Conservation (phyloP, 2,113 vertebrate species). For the Aplodontia rufa region DNA sequence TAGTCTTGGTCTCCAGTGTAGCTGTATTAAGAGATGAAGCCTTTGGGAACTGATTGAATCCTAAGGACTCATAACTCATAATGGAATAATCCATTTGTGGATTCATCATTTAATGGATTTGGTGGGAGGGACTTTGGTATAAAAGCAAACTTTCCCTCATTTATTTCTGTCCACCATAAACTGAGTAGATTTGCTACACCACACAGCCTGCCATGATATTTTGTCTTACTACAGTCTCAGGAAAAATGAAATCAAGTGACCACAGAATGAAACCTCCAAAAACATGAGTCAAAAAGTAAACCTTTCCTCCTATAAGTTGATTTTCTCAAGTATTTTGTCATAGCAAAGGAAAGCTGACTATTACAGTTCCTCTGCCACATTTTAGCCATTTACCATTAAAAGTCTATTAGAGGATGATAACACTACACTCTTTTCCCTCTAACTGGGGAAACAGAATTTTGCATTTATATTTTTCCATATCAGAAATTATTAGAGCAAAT, state of each 20-base stretch:
- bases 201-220: background rate
- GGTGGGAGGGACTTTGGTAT: background rate
- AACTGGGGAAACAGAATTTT: background rate
- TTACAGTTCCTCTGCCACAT: background rate
- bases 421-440: background rate
- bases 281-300: background rate
- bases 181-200: background rate
- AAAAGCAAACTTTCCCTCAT: background rate
- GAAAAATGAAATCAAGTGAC: background rate
- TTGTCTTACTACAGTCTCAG: background rate
- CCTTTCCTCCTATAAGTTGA: background rate
- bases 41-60: background rate
- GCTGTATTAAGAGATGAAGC: background rate
- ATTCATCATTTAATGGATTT: background rate
- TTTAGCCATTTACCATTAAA: background rate
- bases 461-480: background rate
- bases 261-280: background rate
- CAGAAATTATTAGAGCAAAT: constrained; percentile 14
- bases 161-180: background rate
- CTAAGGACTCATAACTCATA: background rate
- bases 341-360: background rate
- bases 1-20: background rate
- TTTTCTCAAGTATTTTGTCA: background rate
- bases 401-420: background rate
- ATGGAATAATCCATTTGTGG: background rate